phyloP scores from a whole-genome alignment of 2,797 vertebrate genomes.

The Liasis olivaceus region DNA sequence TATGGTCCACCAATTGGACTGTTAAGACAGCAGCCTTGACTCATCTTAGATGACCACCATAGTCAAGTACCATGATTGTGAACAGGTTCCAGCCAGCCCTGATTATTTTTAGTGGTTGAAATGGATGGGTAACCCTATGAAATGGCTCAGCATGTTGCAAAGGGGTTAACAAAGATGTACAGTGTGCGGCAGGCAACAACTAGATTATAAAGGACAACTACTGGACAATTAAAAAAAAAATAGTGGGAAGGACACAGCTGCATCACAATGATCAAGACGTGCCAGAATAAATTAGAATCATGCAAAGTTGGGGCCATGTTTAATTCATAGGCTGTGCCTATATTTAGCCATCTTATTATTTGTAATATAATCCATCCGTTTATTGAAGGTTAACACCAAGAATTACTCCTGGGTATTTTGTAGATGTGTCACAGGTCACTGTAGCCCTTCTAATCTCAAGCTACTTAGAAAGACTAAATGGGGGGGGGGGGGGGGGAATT shows the following conservation, averaged over 20 bases:
- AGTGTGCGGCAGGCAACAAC: conserved; percentile 49
- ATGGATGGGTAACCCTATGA: conserved; percentile 1
- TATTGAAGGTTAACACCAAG: conserved; percentile 67
- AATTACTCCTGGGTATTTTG: conserved; percentile 57
- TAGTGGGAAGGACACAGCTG: conserved; percentile 60
- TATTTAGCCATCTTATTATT: conserved; percentile 68
- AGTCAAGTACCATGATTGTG: neutral
- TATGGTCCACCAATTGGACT: neutral
- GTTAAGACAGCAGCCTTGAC: neutral
- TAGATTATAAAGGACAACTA: conserved; percentile 59
- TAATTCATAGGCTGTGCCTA: conserved; percentile 69
- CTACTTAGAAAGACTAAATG: conserved; percentile 37
- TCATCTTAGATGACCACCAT: neutral
- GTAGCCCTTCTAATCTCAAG: conserved; percentile 52
- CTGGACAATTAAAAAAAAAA: conserved; percentile 65
- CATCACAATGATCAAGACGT: conserved; percentile 58
- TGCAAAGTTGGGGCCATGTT: conserved; percentile 66
- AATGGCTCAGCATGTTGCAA: neutral
- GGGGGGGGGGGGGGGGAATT: conserved; percentile 31
- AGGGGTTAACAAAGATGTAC: conserved; percentile 20
- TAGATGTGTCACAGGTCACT: conserved; percentile 48
- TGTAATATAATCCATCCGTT: conserved; percentile 66
- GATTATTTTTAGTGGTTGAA: neutral
- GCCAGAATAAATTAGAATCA: conserved; percentile 69
- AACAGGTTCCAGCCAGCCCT: conserved; percentile 4